Conservation (phyloP, 1,140 invertebrate species). For the Delia radicum region DNA sequence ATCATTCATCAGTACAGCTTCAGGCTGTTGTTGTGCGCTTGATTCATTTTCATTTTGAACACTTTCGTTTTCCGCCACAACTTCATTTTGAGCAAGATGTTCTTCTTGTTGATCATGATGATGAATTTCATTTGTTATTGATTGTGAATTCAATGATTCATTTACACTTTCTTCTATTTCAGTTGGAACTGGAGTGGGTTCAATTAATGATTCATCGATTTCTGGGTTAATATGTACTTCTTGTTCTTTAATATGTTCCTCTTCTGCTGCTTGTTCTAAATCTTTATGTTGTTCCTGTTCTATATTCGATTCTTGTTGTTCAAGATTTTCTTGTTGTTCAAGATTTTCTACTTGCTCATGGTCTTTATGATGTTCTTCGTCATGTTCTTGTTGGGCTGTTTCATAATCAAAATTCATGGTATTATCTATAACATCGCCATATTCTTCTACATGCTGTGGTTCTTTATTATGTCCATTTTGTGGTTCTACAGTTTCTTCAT, state of each 20-base stretch:
- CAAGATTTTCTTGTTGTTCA: slow-evolving; percentile 28
- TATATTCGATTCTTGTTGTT: slow-evolving; percentile 24
- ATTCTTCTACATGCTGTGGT: background rate
- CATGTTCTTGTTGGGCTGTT: slow-evolving; percentile 29
- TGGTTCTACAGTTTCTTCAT: background rate
- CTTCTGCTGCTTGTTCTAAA: background rate
- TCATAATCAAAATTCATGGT: slow-evolving; percentile 55
- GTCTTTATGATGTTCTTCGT: slow-evolving; percentile 8
- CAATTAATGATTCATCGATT: background rate
- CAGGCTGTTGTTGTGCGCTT: background rate
- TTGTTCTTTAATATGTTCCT: background rate
- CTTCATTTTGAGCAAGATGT: background rate
- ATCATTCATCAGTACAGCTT: background rate
- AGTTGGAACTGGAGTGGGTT: background rate
- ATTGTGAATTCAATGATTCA: background rate
- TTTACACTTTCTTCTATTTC: background rate
- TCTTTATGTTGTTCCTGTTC: background rate
- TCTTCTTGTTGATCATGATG: background rate
- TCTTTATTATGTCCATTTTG: background rate
- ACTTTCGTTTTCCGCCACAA: slow-evolving; percentile 11
- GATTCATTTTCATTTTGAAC: slow-evolving; percentile 15
- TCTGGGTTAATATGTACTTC: background rate
- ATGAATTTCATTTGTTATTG: slow-evolving; percentile 1
- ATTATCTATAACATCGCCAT: slow-evolving; percentile 33
- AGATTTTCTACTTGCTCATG: background rate